phyloP scores from a whole-genome alignment of 1,140 invertebrate species.

The Popillia japonica region DNA sequence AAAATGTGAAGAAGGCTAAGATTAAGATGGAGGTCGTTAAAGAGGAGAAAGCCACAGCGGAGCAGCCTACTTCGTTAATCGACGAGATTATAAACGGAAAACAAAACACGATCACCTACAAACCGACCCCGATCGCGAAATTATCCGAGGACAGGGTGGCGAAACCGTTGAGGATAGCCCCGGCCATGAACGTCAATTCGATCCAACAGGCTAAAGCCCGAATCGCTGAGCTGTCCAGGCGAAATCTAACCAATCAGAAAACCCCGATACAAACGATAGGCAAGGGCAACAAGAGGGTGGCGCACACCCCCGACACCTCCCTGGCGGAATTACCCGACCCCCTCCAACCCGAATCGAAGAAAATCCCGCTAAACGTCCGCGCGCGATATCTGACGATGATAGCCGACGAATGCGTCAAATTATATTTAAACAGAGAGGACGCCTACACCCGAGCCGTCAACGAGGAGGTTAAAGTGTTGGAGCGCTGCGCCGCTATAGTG shows the following conservation, averaged over 20 bases:
- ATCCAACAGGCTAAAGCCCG: constrained; percentile 68
- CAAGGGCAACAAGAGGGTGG: constrained; percentile 72
- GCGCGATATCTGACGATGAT: constrained; percentile 87
- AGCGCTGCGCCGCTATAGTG: constrained; percentile 77
- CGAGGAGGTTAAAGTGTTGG: constrained; percentile 81
- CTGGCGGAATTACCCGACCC: constrained; percentile 63
- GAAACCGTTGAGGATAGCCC: constrained; percentile 63
- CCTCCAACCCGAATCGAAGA: constrained; percentile 76
- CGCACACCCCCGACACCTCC: constrained; percentile 69
- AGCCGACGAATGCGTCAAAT: constrained; percentile 85
- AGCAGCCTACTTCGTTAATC: constrained; percentile 44
- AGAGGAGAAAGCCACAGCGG: background rate
- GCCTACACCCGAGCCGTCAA: constrained; percentile 76
- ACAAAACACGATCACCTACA: constrained; percentile 47
- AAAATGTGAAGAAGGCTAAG: constrained; percentile 1
- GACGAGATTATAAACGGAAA: constrained; percentile 55
- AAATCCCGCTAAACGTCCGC: constrained; percentile 83
- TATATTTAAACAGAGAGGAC: constrained; percentile 74
- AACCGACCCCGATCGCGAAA: constrained; percentile 17
- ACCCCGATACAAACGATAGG: constrained; percentile 62
- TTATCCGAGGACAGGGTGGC: background rate
- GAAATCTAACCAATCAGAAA: constrained; percentile 63
- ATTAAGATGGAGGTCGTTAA: background rate
- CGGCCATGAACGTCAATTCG: constrained; percentile 68
- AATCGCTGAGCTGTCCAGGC: constrained; percentile 60